These are phyloP conservation scores for Diglossa cyanea DNA, from an alignment of 2,797 vertebrate species.

Conservation along the genomic window DNA sequence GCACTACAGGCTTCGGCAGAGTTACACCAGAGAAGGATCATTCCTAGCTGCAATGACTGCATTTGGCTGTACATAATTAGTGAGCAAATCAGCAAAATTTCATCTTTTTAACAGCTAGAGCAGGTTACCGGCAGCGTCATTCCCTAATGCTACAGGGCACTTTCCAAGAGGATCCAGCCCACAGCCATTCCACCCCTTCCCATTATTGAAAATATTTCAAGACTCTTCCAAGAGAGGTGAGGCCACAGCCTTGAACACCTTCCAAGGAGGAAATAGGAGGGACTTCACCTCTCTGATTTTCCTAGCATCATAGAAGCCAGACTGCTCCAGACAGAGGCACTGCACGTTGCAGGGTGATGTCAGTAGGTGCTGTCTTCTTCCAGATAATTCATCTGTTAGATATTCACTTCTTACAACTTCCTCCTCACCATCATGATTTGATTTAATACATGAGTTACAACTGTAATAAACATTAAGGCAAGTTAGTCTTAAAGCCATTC, in stretches of 20 bases:
- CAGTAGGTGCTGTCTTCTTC: background rate
- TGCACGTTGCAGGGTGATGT: background rate
- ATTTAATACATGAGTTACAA: conserved; percentile 25
- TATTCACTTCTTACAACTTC: conserved; percentile 9
- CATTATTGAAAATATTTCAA: conserved; percentile 14
- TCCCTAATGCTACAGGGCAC: background rate
- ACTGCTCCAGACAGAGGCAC: conserved; percentile 39
- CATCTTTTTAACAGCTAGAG: background rate
- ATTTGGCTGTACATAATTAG: background rate
- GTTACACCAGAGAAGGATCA: background rate
- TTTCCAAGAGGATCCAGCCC: background rate
- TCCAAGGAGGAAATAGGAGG: conserved; percentile 60
- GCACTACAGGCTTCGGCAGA: background rate
- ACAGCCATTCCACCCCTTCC: background rate
- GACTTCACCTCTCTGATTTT: conserved; percentile 47
- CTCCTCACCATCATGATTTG: background rate
- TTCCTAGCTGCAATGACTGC: background rate
- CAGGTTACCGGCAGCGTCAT: background rate
- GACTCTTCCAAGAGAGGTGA: conserved; percentile 53
- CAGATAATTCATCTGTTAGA: conserved; percentile 52
- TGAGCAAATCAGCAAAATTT: background rate
- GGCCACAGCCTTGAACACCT: conserved; percentile 43
- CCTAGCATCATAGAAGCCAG: background rate
- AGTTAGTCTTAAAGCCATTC: background rate
- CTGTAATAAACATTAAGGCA: background rate